phyloP scores from a whole-genome alignment of 2,888 invertebrate species.

The Falcaria lacertinaria region DNA sequence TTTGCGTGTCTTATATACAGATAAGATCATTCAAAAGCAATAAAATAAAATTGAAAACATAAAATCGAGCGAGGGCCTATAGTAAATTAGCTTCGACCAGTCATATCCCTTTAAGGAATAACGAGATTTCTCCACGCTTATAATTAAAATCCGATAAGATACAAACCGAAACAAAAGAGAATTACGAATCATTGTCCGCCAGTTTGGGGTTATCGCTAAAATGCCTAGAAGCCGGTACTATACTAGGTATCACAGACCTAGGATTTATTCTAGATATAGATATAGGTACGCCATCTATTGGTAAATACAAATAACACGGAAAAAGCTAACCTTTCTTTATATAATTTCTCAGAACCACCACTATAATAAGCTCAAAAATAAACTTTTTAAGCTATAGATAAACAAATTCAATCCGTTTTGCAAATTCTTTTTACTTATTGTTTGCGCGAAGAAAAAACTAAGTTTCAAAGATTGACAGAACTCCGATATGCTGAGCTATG shows the following conservation, averaged over 20 bases:
- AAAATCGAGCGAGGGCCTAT: slow-evolving; percentile 63
- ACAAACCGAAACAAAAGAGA: slow-evolving; percentile 65
- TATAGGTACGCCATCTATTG: too few relatives aligned
- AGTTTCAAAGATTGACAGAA: slow-evolving; percentile 25
- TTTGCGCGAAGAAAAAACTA: slow-evolving; percentile 41
- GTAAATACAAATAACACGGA: slow-evolving; percentile 26
- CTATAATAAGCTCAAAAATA: slow-evolving; percentile 51
- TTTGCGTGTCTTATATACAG: slow-evolving; percentile 42
- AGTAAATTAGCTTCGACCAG: slow-evolving; percentile 67
- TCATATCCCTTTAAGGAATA: slow-evolving; percentile 75
- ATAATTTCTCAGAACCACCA: slow-evolving; percentile 50
- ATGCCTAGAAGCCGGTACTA: slow-evolving; percentile 4
- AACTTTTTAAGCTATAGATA: slow-evolving; percentile 57
- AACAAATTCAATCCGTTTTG: slow-evolving; percentile 68
- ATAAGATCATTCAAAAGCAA: slow-evolving; percentile 43
- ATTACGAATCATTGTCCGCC: slow-evolving; percentile 41
- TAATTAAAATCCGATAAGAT: slow-evolving; percentile 79
- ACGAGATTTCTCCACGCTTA: slow-evolving; percentile 73
- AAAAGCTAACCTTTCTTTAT: neutral
- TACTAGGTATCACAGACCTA: slow-evolving; percentile 7
- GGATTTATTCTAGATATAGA: too few relatives aligned
- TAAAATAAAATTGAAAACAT: slow-evolving; percentile 62
- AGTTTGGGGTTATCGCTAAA: slow-evolving; percentile 42
- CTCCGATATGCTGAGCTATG: slow-evolving; percentile 47
- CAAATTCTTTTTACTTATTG: slow-evolving; percentile 54